phyloP scores from a whole-genome alignment of 2,113 vertebrate genomes.

The Microtus oregoni region DNA sequence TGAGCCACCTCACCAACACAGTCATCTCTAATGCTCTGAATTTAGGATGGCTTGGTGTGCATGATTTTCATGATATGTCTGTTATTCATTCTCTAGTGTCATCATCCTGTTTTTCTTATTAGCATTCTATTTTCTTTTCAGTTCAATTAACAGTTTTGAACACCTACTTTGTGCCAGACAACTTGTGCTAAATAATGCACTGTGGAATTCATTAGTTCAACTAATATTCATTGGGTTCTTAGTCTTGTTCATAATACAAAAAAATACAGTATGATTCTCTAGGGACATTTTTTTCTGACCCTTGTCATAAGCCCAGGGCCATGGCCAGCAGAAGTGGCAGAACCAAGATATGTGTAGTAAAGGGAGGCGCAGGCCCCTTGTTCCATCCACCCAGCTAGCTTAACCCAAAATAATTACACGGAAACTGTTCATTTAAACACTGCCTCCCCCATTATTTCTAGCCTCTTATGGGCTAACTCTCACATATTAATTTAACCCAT shows the following conservation, averaged over 20 bases:
- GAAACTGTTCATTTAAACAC: too few relatives aligned
- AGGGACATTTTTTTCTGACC: constrained; percentile 39
- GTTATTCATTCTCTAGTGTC: neutral
- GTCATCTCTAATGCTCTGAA: constrained; percentile 7
- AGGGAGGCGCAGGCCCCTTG: too few relatives aligned
- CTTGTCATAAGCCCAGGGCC: neutral
- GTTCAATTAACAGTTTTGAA: constrained; percentile 48
- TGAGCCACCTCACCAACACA: neutral
- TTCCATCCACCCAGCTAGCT: too few relatives aligned
- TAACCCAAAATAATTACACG: too few relatives aligned
- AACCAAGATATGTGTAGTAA: neutral
- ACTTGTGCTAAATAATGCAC: neutral
- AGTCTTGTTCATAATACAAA: neutral
- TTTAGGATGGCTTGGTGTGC: neutral
- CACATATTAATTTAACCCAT: too few relatives aligned
- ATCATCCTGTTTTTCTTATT: neutral
- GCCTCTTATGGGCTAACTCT: too few relatives aligned
- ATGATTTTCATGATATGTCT: neutral
- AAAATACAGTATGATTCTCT: neutral
- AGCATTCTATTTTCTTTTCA: constrained; percentile 32
- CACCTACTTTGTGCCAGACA: neutral
- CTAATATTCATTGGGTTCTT: neutral
- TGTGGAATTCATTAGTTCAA: constrained; percentile 14
- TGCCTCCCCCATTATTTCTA: too few relatives aligned
- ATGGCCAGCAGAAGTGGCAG: constrained; percentile 2